Conservation (phyloP, 2,797 vertebrate genomes). For the Falco columbarius region DNA sequence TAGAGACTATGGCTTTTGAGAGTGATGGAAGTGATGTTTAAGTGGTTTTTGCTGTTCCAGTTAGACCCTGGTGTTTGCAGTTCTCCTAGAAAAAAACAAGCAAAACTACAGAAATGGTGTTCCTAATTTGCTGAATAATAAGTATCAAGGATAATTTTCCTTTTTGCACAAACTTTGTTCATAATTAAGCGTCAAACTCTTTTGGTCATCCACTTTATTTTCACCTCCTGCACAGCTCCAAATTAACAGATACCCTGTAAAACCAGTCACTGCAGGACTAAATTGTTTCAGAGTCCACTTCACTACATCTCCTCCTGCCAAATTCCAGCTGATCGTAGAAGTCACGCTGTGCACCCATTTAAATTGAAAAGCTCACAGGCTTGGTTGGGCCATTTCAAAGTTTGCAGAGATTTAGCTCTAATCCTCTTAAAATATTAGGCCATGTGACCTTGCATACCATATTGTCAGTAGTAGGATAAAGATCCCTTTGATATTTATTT, state of each 20-base stretch:
- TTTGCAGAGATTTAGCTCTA: slow-evolving; percentile 71
- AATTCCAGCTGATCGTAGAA: slow-evolving; percentile 58
- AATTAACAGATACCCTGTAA: slow-evolving; percentile 7
- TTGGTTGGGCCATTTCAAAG: slow-evolving; percentile 75
- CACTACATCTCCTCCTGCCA: slow-evolving; percentile 19
- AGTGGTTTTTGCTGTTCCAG: not conserved
- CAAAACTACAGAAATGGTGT: not conserved
- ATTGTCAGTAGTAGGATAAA: slow-evolving; percentile 62
- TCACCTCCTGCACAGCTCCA: not conserved
- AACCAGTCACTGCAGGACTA: not conserved
- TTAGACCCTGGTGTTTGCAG: not conserved
- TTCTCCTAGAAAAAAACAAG: not conserved
- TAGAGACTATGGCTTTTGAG: not conserved
- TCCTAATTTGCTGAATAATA: not conserved
- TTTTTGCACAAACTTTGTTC: not conserved
- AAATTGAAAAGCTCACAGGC: slow-evolving; percentile 71
- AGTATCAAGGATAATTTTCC: not conserved
- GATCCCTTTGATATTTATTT: slow-evolving; percentile 71
- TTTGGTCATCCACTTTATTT: not conserved
- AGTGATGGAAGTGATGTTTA: not conserved
- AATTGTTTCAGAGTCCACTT: slow-evolving; percentile 39
- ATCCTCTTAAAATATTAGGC: slow-evolving; percentile 80
- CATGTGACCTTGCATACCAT: slow-evolving; percentile 68
- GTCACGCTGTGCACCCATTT: slow-evolving; percentile 65
- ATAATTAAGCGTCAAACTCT: not conserved